Percentiles rank a stretch among this genome's conserved stretches.
phyloP scores from a whole-genome alignment of 2,888 invertebrate genomes.

The Amaurobius ferox region DNA sequence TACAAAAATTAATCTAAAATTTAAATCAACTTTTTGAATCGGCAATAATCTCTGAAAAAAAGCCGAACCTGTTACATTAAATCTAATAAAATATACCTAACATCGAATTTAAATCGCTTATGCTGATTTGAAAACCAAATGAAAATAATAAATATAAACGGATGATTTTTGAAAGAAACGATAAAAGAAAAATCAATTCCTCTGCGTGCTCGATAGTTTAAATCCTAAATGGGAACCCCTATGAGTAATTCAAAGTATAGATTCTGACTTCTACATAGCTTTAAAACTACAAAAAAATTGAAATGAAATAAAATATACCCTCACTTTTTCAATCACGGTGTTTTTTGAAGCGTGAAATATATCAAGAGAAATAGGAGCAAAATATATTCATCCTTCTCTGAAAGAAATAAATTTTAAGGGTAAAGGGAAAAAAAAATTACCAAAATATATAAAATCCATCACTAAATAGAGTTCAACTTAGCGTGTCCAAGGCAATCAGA shows the following conservation, averaged over 20 bases:
- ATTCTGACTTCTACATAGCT: no score
- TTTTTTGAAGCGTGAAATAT: slow-evolving; percentile 38
- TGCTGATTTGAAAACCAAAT: no score
- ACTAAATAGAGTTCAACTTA: slow-evolving; percentile 57
- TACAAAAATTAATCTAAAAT: no score
- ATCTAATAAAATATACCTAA: no score
- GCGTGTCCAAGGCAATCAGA: slow-evolving; percentile 61
- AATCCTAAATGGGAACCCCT: neutral
- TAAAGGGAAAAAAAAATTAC: slow-evolving; percentile 8
- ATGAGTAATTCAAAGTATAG: neutral
- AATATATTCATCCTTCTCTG: slow-evolving; percentile 45
- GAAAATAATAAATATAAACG: no score
- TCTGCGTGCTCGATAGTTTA: neutral
- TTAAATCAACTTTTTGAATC: no score
- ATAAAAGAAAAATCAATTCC: no score
- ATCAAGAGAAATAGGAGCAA: slow-evolving; percentile 49
- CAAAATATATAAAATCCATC: slow-evolving; percentile 39
- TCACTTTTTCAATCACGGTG: slow-evolving; percentile 61
- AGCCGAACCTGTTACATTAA: no score
- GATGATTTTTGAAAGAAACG: no score
- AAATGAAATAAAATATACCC: slow-evolving; percentile 20
- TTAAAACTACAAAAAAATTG: neutral
- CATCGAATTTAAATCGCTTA: no score
- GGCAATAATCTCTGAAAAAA: no score
- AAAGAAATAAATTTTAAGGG: slow-evolving; percentile 15